Evolutionary conservation across 2,113 vertebrate genomes (phyloP).

Genomic region (Kryptolebias marmoratus): DNA sequence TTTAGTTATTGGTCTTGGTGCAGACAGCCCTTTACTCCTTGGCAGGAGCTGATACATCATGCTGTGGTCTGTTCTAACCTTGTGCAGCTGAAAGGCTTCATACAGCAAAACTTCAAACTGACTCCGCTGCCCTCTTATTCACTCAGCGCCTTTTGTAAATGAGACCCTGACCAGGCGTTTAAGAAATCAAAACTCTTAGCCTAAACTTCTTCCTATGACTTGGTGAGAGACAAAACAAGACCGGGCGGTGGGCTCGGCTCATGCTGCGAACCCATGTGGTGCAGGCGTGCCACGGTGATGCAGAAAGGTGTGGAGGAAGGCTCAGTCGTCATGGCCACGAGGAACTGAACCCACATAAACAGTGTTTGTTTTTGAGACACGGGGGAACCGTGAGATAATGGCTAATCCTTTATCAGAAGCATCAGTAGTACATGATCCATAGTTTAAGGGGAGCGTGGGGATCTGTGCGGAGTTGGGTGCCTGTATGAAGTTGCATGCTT

Average conservation of each 20-base stretch:
- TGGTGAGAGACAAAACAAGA: neutral
- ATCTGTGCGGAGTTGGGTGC: conserved; percentile 30
- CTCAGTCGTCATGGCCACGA: conserved; percentile 24
- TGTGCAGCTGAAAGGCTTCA: neutral
- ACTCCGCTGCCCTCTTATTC: neutral
- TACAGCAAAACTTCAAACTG: conserved; percentile 1
- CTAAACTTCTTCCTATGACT: neutral
- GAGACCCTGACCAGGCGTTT: neutral
- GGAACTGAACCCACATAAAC: conserved; percentile 43
- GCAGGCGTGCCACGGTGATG: conserved; percentile 9
- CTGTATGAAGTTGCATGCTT: conserved; percentile 62
- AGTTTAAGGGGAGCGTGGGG: conserved; percentile 34
- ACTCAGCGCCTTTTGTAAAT: neutral
- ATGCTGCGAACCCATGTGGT: conserved; percentile 13
- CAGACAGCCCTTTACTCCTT: neutral
- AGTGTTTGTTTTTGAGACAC: conserved; percentile 42
- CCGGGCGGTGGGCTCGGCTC: neutral
- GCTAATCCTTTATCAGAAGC: conserved; percentile 58
- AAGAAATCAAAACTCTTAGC: neutral
- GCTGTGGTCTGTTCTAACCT: neutral
- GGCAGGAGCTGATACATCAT: neutral
- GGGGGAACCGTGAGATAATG: conserved; percentile 31
- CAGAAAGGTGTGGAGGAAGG: conserved; percentile 42
- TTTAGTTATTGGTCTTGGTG: neutral
- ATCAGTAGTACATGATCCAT: conserved; percentile 47